Evolutionary conservation across 1,140 invertebrate species (phyloP), one percentile per base, ranked within the genome.

Genomic region (Drosophila persimilis): DNA sequence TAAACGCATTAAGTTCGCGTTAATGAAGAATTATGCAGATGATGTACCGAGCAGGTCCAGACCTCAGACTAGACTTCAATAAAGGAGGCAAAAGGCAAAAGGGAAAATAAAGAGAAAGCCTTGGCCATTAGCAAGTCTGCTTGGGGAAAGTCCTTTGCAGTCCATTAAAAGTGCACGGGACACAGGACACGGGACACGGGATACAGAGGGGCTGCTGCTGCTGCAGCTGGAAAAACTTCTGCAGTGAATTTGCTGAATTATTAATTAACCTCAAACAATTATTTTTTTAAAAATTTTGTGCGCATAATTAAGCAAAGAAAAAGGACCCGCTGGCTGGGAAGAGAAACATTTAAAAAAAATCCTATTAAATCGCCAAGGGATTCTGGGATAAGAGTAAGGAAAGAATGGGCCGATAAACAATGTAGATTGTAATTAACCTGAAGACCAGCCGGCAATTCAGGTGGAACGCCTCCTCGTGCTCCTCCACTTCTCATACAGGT

Each of bases 221-320:
- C 22, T 50, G 52, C 47, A 77, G 59, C 41, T 58, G 55, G 62
- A 69, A 58, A 53, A 78, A 65, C 29, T 81, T 81, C 81, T 86
- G 81, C 81, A 86, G 75, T 78, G 53, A 83, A 80, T 85, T 69
- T 67, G 24, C 66, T 86, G 71, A 78, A 88, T 78, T 86, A 86
- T 86, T 86, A 88, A 86, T 88, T 83, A 88, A 79, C 83, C 83
- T 70, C 79, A 65, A 83, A 86, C 83, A 86, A 86, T 86, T 76
- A 88, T 88, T 81, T 80, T 66, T 65, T 80, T 43, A 46, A 61
- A 66, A 77, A 62, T 44, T 39, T 11, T 39, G 53, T 55, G 48
- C 55, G 60, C 58, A 75, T 80, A 85, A 84, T 85, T 84, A 76
- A 73, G 59, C 69, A 48, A 35, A 39, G 35, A 13, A 39, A 39